Conservation (phyloP, 2,797 vertebrate species). For the Anguilla pacifica region DNA sequence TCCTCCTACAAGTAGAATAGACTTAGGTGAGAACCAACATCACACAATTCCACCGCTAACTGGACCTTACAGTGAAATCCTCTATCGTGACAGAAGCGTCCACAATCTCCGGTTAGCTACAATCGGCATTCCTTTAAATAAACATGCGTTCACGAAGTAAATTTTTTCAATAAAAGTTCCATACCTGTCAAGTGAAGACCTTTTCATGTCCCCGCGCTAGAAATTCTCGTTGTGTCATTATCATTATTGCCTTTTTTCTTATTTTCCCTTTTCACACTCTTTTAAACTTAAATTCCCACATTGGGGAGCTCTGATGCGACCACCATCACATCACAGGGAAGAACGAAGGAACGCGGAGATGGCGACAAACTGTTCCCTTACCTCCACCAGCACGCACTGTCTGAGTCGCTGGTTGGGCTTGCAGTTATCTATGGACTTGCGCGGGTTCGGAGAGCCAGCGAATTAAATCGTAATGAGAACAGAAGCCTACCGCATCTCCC, state of each 20-base stretch:
- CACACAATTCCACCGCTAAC: background rate
- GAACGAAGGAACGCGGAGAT: slow-evolving; percentile 7
- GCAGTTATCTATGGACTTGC: background rate
- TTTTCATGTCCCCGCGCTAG: background rate
- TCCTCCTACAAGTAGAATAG: background rate
- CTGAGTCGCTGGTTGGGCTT: background rate
- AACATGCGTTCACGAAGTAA: background rate
- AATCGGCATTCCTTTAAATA: background rate
- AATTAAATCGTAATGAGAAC: background rate
- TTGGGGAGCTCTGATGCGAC: background rate
- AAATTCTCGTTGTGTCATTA: background rate
- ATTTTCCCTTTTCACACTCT: background rate
- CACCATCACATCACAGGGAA: slow-evolving; percentile 2
- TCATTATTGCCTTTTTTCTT: background rate
- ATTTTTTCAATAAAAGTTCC: background rate
- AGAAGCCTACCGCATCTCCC: background rate
- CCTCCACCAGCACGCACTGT: background rate
- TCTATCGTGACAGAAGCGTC: background rate
- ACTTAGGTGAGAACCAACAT: background rate
- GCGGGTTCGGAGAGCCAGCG: background rate
- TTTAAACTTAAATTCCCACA: slow-evolving; percentile 6
- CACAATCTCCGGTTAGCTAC: background rate
- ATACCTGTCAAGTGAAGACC: background rate
- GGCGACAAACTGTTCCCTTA: slow-evolving; percentile 9
- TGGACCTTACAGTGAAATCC: background rate